Evolutionary conservation across 2,888 invertebrate genomes (phyloP).

Genomic region (Synergus laeviventris): DNA sequence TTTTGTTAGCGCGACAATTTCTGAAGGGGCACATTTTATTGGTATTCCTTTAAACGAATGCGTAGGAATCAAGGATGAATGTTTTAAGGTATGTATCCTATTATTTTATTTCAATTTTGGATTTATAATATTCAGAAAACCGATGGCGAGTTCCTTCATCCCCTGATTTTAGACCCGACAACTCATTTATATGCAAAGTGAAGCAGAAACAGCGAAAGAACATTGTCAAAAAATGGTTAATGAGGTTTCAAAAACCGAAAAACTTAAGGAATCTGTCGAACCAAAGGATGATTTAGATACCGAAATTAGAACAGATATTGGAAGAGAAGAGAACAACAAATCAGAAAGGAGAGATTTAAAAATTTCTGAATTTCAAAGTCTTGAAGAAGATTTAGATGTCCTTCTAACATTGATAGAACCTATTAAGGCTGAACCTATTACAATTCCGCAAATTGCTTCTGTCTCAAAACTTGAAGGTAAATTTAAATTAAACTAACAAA

Average conservation of each 20-base stretch:
- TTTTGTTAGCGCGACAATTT: conserved; percentile 71
- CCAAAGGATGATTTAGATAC: conserved; percentile 29
- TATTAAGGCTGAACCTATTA: conserved; percentile 47
- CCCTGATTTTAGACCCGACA: conserved; percentile 61
- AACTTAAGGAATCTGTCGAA: conserved; percentile 46
- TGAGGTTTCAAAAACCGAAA: background rate
- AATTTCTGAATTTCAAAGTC: conserved; percentile 32
- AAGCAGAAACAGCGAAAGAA: conserved; percentile 54
- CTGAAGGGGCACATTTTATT: conserved; percentile 71
- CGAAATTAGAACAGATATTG: background rate
- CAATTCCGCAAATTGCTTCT: background rate
- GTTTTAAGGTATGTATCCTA: conserved; percentile 71
- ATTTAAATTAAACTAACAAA: conserved; percentile 22
- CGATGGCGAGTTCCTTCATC: background rate
- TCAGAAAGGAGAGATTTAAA: background rate
- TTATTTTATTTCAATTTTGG: background rate
- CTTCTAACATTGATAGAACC: conserved; percentile 67
- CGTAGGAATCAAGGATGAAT: conserved; percentile 70
- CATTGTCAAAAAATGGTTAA: conserved; percentile 40
- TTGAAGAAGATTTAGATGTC: conserved; percentile 68
- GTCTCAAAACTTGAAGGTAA: background rate
- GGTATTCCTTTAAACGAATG: conserved; percentile 76
- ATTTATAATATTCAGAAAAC: background rate
- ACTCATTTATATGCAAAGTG: conserved; percentile 59
- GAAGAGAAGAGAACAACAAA: background rate